Evolutionary conservation across 2,888 invertebrate species (phyloP).

Genomic region (Xanthia icteritia): DNA sequence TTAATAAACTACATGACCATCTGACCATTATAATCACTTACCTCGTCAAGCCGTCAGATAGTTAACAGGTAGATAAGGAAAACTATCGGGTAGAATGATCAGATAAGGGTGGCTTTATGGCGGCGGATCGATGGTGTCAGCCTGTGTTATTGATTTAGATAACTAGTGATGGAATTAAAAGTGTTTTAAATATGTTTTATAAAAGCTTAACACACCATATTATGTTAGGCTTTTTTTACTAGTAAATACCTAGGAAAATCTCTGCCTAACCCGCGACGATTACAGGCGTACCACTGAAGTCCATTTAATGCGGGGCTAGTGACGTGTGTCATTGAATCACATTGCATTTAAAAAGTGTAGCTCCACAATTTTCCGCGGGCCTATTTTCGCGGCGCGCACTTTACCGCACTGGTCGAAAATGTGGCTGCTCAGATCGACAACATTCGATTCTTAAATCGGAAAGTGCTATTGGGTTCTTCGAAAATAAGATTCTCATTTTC

Average conservation of each 20-base stretch:
- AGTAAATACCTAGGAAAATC: background rate
- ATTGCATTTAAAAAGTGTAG: too few species aligned
- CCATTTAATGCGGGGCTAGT: too few species aligned
- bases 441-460: background rate
- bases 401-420: background rate
- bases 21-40: constrained; percentile 33
- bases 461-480: background rate
- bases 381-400: too few species aligned
- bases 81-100: constrained; percentile 35
- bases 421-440: background rate
- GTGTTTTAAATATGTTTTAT: too few species aligned
- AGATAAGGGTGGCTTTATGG: constrained; percentile 27
- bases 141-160: constrained; percentile 13
- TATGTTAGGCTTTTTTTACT: too few species aligned
- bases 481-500: background rate
- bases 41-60: constrained; percentile 32
- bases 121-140: constrained; percentile 25
- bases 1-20: constrained; percentile 4
- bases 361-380: too few species aligned
- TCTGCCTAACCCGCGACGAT: too few species aligned
- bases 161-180: background rate
- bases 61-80: constrained; percentile 24
- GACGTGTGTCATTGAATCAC: too few species aligned
- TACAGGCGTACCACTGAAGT: too few species aligned
- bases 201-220: too few species aligned